Evolutionary conservation across 2,888 invertebrate species (phyloP).

Genomic region (Hipparchia sbordonii): DNA sequence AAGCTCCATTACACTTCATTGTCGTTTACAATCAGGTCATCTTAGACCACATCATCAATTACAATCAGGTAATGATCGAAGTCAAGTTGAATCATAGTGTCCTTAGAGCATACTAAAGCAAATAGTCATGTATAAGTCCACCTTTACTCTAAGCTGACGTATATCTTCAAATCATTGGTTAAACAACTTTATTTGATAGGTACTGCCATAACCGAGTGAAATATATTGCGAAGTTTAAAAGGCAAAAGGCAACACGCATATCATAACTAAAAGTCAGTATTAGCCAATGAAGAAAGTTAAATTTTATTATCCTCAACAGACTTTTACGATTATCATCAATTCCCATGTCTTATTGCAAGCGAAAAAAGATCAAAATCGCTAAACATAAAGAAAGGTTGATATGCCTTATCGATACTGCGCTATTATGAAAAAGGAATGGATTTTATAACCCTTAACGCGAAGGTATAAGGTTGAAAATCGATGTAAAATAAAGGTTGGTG

Average conservation of each 20-base stretch:
- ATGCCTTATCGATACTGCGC: constrained; percentile 25
- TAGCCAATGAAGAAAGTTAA: constrained; percentile 50
- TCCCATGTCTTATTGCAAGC: constrained; percentile 3
- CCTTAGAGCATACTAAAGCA: neutral
- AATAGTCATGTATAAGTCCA: too few relatives aligned
- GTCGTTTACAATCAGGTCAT: constrained; percentile 2
- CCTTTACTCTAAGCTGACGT: too few relatives aligned
- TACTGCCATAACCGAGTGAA: constrained; percentile 1
- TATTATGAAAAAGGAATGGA: constrained; percentile 37
- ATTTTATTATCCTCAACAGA: constrained; percentile 52
- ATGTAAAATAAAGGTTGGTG: neutral
- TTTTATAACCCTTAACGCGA: constrained; percentile 13
- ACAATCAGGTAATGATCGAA: constrained; percentile 8
- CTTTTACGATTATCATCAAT: constrained; percentile 46
- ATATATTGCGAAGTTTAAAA: constrained; percentile 33
- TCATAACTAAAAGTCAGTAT: constrained; percentile 45
- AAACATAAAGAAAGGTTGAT: constrained; percentile 5
- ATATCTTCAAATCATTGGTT: too few relatives aligned
- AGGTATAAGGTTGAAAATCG: constrained; percentile 23
- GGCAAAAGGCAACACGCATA: constrained; percentile 45
- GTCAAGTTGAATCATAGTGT: constrained; percentile 5
- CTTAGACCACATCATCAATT: neutral
- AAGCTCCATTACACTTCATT: neutral
- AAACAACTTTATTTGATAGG: too few relatives aligned
- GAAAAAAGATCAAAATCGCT: constrained; percentile 26